Base-by-base conservation (phyloP, 2,888 invertebrate species). In the Drosophila ezoana region DNA sequence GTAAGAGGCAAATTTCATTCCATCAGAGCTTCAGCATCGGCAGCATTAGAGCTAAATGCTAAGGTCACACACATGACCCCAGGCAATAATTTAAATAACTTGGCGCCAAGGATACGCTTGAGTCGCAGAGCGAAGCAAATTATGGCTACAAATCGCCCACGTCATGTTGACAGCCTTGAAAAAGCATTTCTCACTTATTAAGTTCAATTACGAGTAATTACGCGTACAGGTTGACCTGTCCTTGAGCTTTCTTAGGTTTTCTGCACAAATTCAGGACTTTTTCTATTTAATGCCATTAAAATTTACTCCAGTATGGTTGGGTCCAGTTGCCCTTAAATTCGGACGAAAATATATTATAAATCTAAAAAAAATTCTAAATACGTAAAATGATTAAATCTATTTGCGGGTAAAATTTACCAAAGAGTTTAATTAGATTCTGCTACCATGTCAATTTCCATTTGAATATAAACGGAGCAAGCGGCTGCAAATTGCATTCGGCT, bases 11-110 rank as follows among this genome's bases (percentile, higher is more conserved):
- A 37, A 41, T 57, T 56, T 47, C 13, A 56, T 38, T 49, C 16
- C 47, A 43, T 54, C 41, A 53, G 41, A 14, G 38, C 9, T 18
- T 9, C 13, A 44, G 47, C 58, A 33, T 48, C 37, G 61, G 51
- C 67, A 79, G 61, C 73, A 72, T 74, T 68, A 63, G 64, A 74
- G 61, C 60, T 64, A 70, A 73, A 72, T 67, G 61, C 65, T 44
- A 60, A 66, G 72, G 81, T 84, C 81, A 69, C 58, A 60, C 59
- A 52, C 60, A 63, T 49, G 57, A 57, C 70, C 71, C 64, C 45
- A 33, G 74, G 67, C 79, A 72, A 81, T 69, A 72, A 81, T 72
- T 84, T 76, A 73, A 69, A 64, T 61, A 73, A 62, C 47, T 71
- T 45, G 52, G 53, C 67, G 52, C 62, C 72, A 83, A 87, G 73